Evolutionary conservation across 2,113 vertebrate genomes (phyloP).

Genomic region (Tretioscincus oriximinensis): DNA sequence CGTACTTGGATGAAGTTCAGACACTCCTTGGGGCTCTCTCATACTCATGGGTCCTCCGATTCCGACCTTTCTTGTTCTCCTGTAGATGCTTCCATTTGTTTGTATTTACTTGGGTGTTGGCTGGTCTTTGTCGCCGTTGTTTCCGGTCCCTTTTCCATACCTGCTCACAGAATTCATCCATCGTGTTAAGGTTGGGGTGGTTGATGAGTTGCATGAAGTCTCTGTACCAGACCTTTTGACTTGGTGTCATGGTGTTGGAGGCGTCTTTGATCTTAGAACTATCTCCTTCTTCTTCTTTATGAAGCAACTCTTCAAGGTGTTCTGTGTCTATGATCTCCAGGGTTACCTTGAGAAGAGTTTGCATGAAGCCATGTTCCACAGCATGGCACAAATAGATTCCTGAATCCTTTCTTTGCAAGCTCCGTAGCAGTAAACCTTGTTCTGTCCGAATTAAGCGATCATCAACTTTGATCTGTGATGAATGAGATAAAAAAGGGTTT

Average conservation of each 20-base stretch:
- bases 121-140: constrained; percentile 86
- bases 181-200: constrained; percentile 92
- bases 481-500: background rate
- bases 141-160: constrained; percentile 97
- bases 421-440: constrained; percentile 90
- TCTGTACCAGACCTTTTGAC: constrained; percentile 95
- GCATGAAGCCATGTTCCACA: constrained; percentile 95
- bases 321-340: constrained; percentile 92
- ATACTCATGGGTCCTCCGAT: constrained; percentile 97
- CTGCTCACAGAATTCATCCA: constrained; percentile 98
- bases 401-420: constrained; percentile 83
- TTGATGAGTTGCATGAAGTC: constrained; percentile 98
- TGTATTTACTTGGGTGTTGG: constrained; percentile 75
- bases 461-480: constrained; percentile 80
- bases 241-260: constrained; percentile 75
- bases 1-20: constrained; percentile 81
- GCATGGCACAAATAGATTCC: constrained; percentile 92
- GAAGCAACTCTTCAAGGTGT: constrained; percentile 89
- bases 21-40: constrained; percentile 96
- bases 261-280: constrained; percentile 73
- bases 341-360: constrained; percentile 90
- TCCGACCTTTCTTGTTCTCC: constrained; percentile 96
- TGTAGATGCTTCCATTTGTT: constrained; percentile 98
- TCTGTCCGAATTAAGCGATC: constrained; percentile 88
- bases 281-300: constrained; percentile 79